Evolutionary conservation across 2,888 invertebrate species (phyloP).

Genomic region (Drosophila falleni): DNA sequence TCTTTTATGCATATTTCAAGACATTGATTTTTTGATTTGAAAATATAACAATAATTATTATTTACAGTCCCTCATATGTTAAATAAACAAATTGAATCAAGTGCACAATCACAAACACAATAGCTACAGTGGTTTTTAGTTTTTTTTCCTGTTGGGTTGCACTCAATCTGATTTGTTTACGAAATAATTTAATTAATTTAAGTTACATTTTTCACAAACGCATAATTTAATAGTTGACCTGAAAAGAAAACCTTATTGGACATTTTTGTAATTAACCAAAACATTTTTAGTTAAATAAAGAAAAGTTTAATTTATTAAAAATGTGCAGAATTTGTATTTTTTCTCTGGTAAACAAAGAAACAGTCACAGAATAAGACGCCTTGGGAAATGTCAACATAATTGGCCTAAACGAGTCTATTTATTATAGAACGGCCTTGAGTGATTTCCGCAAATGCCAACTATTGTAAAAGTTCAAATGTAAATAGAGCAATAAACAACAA

Average conservation of each 20-base stretch:
- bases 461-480: constrained; percentile 71
- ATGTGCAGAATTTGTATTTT: constrained; percentile 23
- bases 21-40: neutral
- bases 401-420: constrained; percentile 26
- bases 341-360: too few species aligned
- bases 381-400: constrained; percentile 66
- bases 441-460: constrained; percentile 74
- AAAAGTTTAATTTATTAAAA: constrained; percentile 78
- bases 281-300: constrained; percentile 75
- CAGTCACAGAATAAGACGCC: constrained; percentile 22
- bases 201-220: constrained; percentile 46
- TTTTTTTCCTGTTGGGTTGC: constrained; percentile 50
- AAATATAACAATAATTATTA: neutral
- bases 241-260: constrained; percentile 52
- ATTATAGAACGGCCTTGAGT: constrained; percentile 62
- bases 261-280: constrained; percentile 78
- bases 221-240: constrained; percentile 25
- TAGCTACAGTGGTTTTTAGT: constrained; percentile 24
- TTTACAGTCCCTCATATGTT: neutral
- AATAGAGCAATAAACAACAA: constrained; percentile 55
- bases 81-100: constrained; percentile 4
- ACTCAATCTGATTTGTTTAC: constrained; percentile 51
- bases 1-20: too few species aligned
- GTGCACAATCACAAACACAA: neutral
- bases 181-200: constrained; percentile 52